phyloP scores from a whole-genome alignment of 2,888 invertebrate genomes.

The Encarsia formosa region DNA sequence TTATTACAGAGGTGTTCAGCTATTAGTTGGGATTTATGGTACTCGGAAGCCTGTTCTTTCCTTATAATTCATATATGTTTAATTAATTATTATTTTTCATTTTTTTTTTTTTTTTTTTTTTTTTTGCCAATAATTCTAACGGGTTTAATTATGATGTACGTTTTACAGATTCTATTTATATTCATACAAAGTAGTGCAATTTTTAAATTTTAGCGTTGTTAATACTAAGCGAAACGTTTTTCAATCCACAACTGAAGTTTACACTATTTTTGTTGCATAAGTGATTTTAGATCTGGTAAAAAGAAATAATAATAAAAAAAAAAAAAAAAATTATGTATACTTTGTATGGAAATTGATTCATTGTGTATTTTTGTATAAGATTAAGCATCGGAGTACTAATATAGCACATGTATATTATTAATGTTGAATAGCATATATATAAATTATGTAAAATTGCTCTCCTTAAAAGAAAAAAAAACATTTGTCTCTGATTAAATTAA shows the following conservation, averaged over 20 bases:
- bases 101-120: constrained; percentile 4
- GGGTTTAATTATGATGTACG: constrained; percentile 21
- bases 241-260: constrained; percentile 20
- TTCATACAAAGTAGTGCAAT: constrained; percentile 25
- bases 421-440: constrained; percentile 21
- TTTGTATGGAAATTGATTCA: constrained; percentile 27
- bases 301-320: too few relatives aligned
- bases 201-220: constrained; percentile 23
- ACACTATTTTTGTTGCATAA: constrained; percentile 20
- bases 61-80: too few relatives aligned
- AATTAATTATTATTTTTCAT: constrained; percentile 9
- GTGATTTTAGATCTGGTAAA: constrained; percentile 23
- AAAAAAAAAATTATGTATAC: constrained; percentile 24
- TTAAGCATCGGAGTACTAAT: constrained; percentile 25
- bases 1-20: constrained; percentile 26
- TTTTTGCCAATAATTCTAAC: constrained; percentile 21
- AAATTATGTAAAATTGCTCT: constrained; percentile 20
- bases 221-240: constrained; percentile 18
- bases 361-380: constrained; percentile 27
- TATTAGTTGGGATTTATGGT: constrained; percentile 28
- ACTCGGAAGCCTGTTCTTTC: constrained; percentile 25
- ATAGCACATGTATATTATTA: constrained; percentile 26
- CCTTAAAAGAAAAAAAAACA: constrained; percentile 3
- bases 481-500: too few relatives aligned
- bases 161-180: constrained; percentile 12